phyloP scores from a whole-genome alignment of 2,888 invertebrate species.

The Pammene fasciana region DNA sequence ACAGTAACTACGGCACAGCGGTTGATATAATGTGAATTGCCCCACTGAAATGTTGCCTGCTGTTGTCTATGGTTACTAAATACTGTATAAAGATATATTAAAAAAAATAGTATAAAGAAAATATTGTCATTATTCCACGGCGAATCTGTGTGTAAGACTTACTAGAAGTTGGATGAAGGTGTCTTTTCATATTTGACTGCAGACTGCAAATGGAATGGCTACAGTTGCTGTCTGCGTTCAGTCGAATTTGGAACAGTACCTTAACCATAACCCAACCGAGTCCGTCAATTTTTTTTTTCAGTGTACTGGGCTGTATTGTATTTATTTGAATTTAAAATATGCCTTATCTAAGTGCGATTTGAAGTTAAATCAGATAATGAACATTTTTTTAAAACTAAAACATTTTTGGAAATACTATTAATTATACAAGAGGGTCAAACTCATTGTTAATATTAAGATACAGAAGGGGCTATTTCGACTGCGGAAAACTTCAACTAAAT shows the following conservation, averaged over 20 bases:
- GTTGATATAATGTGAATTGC: neutral
- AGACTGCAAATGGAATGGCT: constrained; percentile 3
- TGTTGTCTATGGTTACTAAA: neutral
- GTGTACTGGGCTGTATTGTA: too few relatives aligned
- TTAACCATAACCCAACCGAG: neutral
- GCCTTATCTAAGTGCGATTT: neutral
- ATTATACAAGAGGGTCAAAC: too few relatives aligned
- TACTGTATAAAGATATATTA: too few relatives aligned
- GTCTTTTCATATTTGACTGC: neutral
- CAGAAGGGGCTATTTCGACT: too few relatives aligned
- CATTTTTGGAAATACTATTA: neutral
- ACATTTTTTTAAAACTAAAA: neutral
- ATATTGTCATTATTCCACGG: constrained; percentile 11
- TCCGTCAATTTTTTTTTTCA: neutral
- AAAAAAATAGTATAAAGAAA: neutral
- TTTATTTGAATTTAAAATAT: too few relatives aligned
- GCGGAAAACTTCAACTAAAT: too few relatives aligned
- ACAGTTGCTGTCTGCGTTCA: neutral
- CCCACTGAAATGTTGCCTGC: neutral
- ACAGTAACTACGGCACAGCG: neutral
- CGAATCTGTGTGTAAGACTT: neutral
- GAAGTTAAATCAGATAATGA: neutral
- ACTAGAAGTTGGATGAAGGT: neutral
- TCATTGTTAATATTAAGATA: too few relatives aligned
- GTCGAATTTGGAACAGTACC: neutral